These are phyloP conservation scores for Rhynchonycteris naso DNA, from an alignment of 2,797 vertebrate genomes.

Conservation along the genomic window DNA sequence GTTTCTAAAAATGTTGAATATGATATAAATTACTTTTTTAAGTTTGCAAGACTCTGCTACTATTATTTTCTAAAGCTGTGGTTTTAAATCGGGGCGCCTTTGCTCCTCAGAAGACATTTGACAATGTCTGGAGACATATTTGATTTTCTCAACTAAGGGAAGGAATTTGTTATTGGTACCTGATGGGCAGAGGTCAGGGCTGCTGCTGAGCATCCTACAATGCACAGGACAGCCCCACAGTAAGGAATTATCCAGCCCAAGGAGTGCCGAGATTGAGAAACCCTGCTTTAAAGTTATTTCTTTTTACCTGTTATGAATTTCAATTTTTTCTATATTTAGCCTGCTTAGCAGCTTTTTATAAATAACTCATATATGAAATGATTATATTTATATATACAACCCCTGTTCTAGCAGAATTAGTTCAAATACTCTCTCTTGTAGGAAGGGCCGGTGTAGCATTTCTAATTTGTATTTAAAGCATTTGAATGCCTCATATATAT, in stretches of 20 bases:
- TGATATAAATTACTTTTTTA: constrained; percentile 13
- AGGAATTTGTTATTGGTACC: background rate
- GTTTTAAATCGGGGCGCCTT: background rate
- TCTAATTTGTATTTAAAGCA: background rate
- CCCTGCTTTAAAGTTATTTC: background rate
- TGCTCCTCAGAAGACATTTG: background rate
- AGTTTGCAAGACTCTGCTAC: background rate
- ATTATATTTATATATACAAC: background rate
- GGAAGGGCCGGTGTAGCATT: background rate
- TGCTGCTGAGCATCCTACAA: background rate
- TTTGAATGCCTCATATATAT: background rate
- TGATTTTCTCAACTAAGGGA: background rate
- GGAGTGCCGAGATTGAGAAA: background rate
- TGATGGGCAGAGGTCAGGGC: background rate
- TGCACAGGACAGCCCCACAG: background rate
- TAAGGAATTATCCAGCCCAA: background rate
- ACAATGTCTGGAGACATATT: background rate
- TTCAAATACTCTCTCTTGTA: background rate
- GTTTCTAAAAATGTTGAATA: background rate
- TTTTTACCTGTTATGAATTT: constrained; percentile 25
- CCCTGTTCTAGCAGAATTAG: background rate
- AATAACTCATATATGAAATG: constrained; percentile 24
- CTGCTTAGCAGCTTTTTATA: background rate
- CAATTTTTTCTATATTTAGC: background rate
- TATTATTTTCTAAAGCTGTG: background rate